These are phyloP conservation scores for Sinonovacula constricta DNA, from an alignment of 1,140 invertebrate genomes.

Conservation along the genomic window DNA sequence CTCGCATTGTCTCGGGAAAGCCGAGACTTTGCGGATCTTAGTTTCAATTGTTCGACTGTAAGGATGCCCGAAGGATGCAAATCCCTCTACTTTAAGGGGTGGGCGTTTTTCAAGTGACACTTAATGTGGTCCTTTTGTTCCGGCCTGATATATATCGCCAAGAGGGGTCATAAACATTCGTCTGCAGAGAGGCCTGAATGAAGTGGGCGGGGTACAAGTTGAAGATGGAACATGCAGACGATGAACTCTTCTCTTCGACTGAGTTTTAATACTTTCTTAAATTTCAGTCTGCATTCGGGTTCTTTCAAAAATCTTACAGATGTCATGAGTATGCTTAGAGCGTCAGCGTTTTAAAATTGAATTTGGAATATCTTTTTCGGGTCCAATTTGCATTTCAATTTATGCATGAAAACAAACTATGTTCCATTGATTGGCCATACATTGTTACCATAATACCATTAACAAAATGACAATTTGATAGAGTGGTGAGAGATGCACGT, in stretches of 20 bases:
- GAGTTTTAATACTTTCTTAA: constrained; percentile 54
- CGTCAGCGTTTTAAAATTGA: background rate
- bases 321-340: constrained; percentile 23
- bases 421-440: too few relatives aligned
- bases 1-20: constrained; percentile 32
- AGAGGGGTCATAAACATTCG: constrained; percentile 45
- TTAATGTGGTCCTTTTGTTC: constrained; percentile 51
- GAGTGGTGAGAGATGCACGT: background rate
- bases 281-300: constrained; percentile 31
- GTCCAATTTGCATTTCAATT: background rate
- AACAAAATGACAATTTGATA: background rate
- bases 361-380: background rate
- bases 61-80: constrained; percentile 47
- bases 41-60: constrained; percentile 41
- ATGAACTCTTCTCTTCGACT: constrained; percentile 43
- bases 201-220: constrained; percentile 23
- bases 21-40: constrained; percentile 1
- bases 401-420: background rate
- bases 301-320: constrained; percentile 45
- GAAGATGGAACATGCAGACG: constrained; percentile 41
- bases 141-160: constrained; percentile 50
- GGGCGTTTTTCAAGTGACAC: constrained; percentile 48
- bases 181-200: constrained; percentile 38
- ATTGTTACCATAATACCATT: too few relatives aligned
- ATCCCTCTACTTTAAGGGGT: constrained; percentile 35